Percentiles rank a stretch among this genome's conserved stretches.
Conservation (phyloP, 2,113 vertebrate genomes). For the Chionodraco myersi region DNA sequence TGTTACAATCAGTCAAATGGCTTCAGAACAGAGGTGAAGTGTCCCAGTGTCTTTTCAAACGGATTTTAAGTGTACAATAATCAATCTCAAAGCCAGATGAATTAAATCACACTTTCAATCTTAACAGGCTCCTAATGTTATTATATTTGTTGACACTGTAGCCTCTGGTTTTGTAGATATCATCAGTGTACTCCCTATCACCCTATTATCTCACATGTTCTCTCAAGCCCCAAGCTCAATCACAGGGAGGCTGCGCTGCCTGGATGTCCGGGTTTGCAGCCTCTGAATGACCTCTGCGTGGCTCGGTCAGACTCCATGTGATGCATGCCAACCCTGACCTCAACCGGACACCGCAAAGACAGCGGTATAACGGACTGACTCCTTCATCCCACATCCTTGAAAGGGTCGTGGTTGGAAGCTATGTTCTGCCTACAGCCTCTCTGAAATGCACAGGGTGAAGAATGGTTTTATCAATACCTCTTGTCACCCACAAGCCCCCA, state of each 20-base stretch:
- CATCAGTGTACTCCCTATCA: neutral
- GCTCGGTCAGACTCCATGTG: constrained; percentile 38
- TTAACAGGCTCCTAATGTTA: constrained; percentile 9
- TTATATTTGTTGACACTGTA: constrained; percentile 5
- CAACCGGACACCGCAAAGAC: constrained; percentile 41
- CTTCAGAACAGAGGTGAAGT: constrained; percentile 10
- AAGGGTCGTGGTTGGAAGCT: constrained; percentile 55
- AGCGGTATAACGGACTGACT: constrained; percentile 38
- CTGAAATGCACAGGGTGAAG: constrained; percentile 44
- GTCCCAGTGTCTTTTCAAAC: neutral
- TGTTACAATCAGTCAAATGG: constrained; percentile 37
- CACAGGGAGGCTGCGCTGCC: constrained; percentile 5
- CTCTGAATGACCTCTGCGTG: constrained; percentile 44
- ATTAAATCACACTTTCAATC: constrained; percentile 11
- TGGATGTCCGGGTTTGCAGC: constrained; percentile 42
- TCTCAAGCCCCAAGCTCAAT: constrained; percentile 32
- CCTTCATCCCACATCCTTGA: constrained; percentile 48
- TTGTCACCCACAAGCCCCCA: constrained; percentile 48
- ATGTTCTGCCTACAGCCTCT: constrained; percentile 66
- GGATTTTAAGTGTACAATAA: constrained; percentile 14
- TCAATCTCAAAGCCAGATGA: constrained; percentile 12
- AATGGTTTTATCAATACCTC: constrained; percentile 65
- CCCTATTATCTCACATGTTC: constrained; percentile 18
- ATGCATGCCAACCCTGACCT: constrained; percentile 71
- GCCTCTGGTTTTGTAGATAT: constrained; percentile 3